Conservation (phyloP, 1,140 invertebrate genomes). For the Drosophila subobscura region DNA sequence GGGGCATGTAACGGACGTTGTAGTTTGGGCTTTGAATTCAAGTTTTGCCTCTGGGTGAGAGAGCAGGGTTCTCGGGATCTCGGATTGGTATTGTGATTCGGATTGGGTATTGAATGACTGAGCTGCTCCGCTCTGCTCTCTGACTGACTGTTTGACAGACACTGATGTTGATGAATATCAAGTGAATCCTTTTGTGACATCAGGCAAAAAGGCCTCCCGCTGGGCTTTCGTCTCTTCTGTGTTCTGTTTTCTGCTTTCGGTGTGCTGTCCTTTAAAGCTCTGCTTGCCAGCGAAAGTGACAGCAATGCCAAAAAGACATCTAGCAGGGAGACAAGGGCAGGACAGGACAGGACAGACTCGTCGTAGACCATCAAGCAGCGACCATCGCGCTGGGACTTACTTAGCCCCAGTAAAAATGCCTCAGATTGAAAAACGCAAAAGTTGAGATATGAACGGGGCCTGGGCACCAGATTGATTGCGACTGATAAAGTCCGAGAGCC, state of each 20-base stretch:
- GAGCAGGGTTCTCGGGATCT: constrained; percentile 13
- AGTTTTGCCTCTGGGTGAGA: constrained; percentile 11
- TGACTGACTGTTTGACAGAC: constrained; percentile 78
- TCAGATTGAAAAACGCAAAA: constrained; percentile 81
- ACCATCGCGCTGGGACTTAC: constrained; percentile 67
- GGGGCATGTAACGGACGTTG: constrained; percentile 68
- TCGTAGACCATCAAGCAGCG: constrained; percentile 9
- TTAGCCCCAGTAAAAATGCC: constrained; percentile 71
- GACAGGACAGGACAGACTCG: constrained; percentile 5
- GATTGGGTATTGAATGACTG: constrained; percentile 64
- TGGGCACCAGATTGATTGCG: constrained; percentile 74
- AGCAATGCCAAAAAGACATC: constrained; percentile 53
- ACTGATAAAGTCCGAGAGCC: constrained; percentile 66
- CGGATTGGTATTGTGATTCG: constrained; percentile 17
- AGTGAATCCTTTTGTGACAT: constrained; percentile 84
- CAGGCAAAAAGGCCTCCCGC: constrained; percentile 74
- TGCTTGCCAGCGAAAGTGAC: constrained; percentile 67
- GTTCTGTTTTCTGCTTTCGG: constrained; percentile 8
- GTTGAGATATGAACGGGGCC: constrained; percentile 75
- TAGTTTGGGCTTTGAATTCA: constrained; percentile 39
- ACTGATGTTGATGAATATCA: constrained; percentile 84
- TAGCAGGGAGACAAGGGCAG: constrained; percentile 9
- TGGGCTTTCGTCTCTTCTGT: constrained; percentile 37
- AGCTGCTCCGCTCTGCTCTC: constrained; percentile 34
- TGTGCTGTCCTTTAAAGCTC: constrained; percentile 40